Percentiles rank a stretch among this genome's conserved stretches.
phyloP scores from a whole-genome alignment of 1,140 invertebrate species.

The Tetramorium alpestre region DNA sequence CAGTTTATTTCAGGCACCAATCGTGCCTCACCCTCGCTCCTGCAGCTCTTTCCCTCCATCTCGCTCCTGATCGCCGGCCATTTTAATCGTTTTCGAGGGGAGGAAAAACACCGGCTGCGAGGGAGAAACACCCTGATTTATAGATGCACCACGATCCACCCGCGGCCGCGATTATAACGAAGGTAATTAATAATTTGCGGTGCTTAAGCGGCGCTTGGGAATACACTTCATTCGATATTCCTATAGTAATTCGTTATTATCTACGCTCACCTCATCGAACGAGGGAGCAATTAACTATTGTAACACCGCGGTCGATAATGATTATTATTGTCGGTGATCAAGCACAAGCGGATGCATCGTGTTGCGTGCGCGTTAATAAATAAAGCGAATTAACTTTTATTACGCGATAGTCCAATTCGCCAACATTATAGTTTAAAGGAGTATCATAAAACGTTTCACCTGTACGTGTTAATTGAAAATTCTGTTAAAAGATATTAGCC shows the following conservation, averaged over 20 bases:
- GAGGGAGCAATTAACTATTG: slow-evolving; percentile 60
- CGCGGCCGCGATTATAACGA: slow-evolving; percentile 56
- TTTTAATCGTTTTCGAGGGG: slow-evolving; percentile 73
- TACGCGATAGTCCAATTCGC: slow-evolving; percentile 42
- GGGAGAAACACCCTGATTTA: slow-evolving; percentile 59
- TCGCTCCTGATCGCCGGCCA: slow-evolving; percentile 13
- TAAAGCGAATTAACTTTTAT: slow-evolving; percentile 63
- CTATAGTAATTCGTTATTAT: slow-evolving; percentile 72
- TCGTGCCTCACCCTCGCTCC: slow-evolving; percentile 28
- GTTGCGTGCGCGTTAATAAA: slow-evolving; percentile 51
- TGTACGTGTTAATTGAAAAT: slow-evolving; percentile 46
- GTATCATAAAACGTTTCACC: slow-evolving; percentile 25
- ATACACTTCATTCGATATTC: slow-evolving; percentile 72
- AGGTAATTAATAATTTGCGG: slow-evolving; percentile 73
- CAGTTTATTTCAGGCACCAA: slow-evolving; percentile 74
- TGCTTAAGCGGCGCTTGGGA: slow-evolving; percentile 68
- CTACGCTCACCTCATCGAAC: slow-evolving; percentile 67
- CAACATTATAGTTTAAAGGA: slow-evolving; percentile 23
- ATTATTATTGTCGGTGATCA: slow-evolving; percentile 61
- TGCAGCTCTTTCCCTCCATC: neutral
- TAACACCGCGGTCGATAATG: slow-evolving; percentile 56
- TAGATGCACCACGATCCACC: slow-evolving; percentile 52
- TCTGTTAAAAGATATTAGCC: slow-evolving; percentile 37
- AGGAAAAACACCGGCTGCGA: slow-evolving; percentile 64
- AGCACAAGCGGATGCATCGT: slow-evolving; percentile 47